Base-by-base conservation (phyloP, 2,113 vertebrate species). In the Trematocara variabile region DNA sequence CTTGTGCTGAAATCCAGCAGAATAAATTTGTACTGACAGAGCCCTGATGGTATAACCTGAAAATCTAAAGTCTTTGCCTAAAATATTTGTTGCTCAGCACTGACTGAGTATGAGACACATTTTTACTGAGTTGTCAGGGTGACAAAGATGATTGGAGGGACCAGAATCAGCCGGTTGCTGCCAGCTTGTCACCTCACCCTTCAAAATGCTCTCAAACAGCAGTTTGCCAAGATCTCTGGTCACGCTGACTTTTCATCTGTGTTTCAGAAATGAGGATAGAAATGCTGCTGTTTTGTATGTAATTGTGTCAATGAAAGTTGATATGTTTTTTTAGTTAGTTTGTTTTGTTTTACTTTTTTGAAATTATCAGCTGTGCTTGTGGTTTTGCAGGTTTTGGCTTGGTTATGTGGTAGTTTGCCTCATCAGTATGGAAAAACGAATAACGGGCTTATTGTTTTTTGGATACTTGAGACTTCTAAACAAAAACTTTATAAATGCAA, bases 241-340 rank as follows among this genome's bases (percentile, higher is more conserved):
- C 25, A 48, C 25, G 8, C 14, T 75, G 41, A 48, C 68, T 0
- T 48, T 30, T 75, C 60, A 39, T 39, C 14, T 50, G 44, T 48
- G 68, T 75, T 75, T 75, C 3, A 75, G 70, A 75, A 33, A 48
- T 11, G 14, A 75, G 41, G 9, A 28, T 18, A 2, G 6, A 75
- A 30, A 30, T 48, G 8, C 20, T 73, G 41, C 22, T 30, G 22
- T 75, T 48, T n/a, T 75, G 41, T 63, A 37, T n/a, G 30, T 63
- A n/a, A 37, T 37, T 37, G 9, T 37, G 5, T n/a, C 0, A 9
- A 63, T 37, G 0, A 63, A 63, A 0, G 0, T 37, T 63, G 0
- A 63, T 63, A 0, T 37, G 8, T 1, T 63, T 37, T 37, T 63
- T 63, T 37, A 34, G 16, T 37, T 63, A 0, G 33, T 34, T 63